These are phyloP conservation scores for Synergus itoensis DNA, from an alignment of 2,888 invertebrate species.

Conservation along the genomic window DNA sequence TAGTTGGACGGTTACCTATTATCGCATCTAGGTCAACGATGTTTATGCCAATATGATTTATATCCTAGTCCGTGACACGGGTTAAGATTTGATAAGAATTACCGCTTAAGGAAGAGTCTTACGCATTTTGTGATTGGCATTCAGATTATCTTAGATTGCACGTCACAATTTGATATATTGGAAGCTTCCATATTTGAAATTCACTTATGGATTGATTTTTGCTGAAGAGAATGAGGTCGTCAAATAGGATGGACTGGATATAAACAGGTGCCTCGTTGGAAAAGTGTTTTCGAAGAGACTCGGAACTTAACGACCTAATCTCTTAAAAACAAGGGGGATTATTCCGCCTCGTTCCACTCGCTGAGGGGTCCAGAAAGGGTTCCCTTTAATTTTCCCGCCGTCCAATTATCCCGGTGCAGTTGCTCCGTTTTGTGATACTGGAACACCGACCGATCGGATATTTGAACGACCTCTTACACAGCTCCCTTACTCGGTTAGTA, in stretches of 20 bases:
- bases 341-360: slow-evolving; percentile 69
- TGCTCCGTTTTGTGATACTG: slow-evolving; percentile 61
- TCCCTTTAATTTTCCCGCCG: slow-evolving; percentile 74
- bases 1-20: slow-evolving; percentile 50
- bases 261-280: slow-evolving; percentile 40
- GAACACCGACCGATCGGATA: slow-evolving; percentile 57
- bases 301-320: slow-evolving; percentile 63
- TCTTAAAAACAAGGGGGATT: slow-evolving; percentile 71
- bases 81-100: slow-evolving; percentile 13
- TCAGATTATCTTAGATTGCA: not conserved
- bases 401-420: slow-evolving; percentile 72
- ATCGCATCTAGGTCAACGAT: slow-evolving; percentile 65
- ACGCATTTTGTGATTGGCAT: not conserved
- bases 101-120: not conserved
- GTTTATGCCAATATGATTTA: slow-evolving; percentile 57
- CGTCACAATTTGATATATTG: not conserved
- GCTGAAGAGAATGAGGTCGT: slow-evolving; percentile 6
- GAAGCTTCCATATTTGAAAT: not conserved
- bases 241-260: slow-evolving; percentile 4
- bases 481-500: slow-evolving; percentile 7
- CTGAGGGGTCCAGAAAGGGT: slow-evolving; percentile 62
- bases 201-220: slow-evolving; percentile 2
- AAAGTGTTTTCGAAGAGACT: slow-evolving; percentile 46
- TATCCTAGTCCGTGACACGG: not conserved
- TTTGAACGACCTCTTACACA: slow-evolving; percentile 54